Conservation (phyloP, 1,140 invertebrate genomes). For the Heliconius nattereri region DNA sequence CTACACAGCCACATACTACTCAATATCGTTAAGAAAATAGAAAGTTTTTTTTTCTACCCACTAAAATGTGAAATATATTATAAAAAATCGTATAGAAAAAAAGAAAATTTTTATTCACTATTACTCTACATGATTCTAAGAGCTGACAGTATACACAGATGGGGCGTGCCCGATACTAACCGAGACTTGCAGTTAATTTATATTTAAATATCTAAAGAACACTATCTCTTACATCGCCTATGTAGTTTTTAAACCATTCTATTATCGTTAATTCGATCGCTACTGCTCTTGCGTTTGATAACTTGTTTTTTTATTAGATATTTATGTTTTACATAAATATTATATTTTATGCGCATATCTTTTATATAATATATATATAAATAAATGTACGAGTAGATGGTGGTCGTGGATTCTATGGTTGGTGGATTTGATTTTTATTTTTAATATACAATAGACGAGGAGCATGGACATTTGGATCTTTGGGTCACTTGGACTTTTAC, state of each 20-base stretch:
- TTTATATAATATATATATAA: too few relatives aligned
- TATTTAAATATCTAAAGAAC: conserved; percentile 29
- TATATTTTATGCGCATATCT: background rate
- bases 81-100: background rate
- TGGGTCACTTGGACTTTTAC: too few relatives aligned
- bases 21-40: too few relatives aligned
- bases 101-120: background rate
- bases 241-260: conserved; percentile 15
- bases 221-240: conserved; percentile 19
- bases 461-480: too few relatives aligned
- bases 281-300: background rate
- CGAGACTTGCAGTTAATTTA: conserved; percentile 25
- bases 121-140: background rate
- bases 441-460: too few relatives aligned
- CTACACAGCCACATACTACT: too few relatives aligned
- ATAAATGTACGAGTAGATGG: too few relatives aligned
- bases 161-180: conserved; percentile 23
- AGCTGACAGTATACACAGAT: background rate
- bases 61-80: background rate
- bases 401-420: too few relatives aligned
- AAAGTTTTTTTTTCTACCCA: too few relatives aligned
- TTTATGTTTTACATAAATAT: conserved; percentile 6
- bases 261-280: conserved; percentile 26
- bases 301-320: background rate
- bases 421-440: too few relatives aligned